Evolutionary conservation across 2,797 vertebrate species (phyloP), one percentile per base, ranked within the genome.

Genomic region (Phrynocephalus guinanensis): DNA sequence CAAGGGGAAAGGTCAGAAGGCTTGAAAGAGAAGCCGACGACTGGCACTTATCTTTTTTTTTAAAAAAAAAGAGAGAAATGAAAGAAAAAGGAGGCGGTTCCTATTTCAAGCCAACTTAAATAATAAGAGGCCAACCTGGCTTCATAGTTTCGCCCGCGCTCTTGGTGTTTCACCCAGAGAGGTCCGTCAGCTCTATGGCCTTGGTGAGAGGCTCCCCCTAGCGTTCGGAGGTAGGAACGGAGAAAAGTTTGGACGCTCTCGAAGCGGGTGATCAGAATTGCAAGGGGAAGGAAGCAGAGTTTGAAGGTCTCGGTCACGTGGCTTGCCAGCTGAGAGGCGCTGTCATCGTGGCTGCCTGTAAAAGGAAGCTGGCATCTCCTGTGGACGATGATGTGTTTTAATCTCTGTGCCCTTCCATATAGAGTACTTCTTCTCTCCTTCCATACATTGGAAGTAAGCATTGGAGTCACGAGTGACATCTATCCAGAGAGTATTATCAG

Each of bases 381-480:
- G 60, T 63, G 60, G 60, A 4, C 20, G 60, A 63, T 63, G 60
- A 63, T 20, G 5, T 5, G 60, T 63, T 63, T 44, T 63, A 20
- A 63, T 63, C 18, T 63, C 18, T 63, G 16, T 20, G 5, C 60
- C 16, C 20, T 63, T 16, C 60, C 18, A 63, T 63, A 18, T 16
- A 44, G 3, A 4, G 38, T 44, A 5, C 60, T 63, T 63, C 60
- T 63, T 56, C 11, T 56, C 9, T 56, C 52, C 52, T 56, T 56
- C 9, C 52, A 56, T 56, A 56, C 38, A 56, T 56, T 56, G 33
- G 33, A 33, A 33, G 33, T 33, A 97, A 80, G 93, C 87, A 0
- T 96, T 99, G 73, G 98, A 99, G 91, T 96, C 95, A 0, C 97
- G 97, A 20, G 98, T 99, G 93, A 97, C 97, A 24, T 97, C 98